Evolutionary conservation across 1,140 invertebrate genomes (phyloP).

Genomic region (Lordiphosa stackelbergi): DNA sequence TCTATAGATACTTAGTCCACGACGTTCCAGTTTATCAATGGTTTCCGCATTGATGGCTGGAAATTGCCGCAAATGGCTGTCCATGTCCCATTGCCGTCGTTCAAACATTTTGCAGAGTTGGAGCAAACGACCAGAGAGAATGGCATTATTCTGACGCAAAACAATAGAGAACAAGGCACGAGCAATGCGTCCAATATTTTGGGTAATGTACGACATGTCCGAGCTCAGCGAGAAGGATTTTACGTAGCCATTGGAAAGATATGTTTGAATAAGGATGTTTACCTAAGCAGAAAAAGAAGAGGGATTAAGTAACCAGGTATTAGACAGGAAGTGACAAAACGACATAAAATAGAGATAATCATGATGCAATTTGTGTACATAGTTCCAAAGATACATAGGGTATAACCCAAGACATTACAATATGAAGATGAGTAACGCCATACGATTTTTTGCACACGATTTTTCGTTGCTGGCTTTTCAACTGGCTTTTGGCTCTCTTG

Average conservation of each 20-base stretch:
- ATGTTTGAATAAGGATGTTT: slow-evolving; percentile 96
- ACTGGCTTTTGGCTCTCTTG: too few species aligned
- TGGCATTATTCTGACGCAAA: slow-evolving; percentile 91
- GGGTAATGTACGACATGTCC: slow-evolving; percentile 94
- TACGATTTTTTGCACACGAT: too few species aligned
- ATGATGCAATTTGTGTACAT: too few species aligned
- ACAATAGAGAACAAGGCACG: slow-evolving; percentile 97
- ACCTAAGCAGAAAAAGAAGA: slow-evolving; percentile 26
- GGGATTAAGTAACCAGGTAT: too few species aligned
- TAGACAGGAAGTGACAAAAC: too few species aligned
- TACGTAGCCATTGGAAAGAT: slow-evolving; percentile 87
- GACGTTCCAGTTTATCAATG: slow-evolving; percentile 89
- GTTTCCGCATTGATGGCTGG: slow-evolving; percentile 86
- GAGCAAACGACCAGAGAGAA: slow-evolving; percentile 89
- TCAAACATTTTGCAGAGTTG: slow-evolving; percentile 94
- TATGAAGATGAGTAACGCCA: too few species aligned
- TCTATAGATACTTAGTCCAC: slow-evolving; percentile 85
- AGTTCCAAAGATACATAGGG: too few species aligned
- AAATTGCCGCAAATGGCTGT: slow-evolving; percentile 93
- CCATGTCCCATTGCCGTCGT: slow-evolving; percentile 91
- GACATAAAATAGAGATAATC: neutral
- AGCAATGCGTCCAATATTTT: slow-evolving; percentile 94
- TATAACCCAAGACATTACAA: too few species aligned
- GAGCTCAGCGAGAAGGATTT: slow-evolving; percentile 94
- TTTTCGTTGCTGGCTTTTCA: too few species aligned